These are phyloP conservation scores for Lateolabrax maculatus DNA, from an alignment of 2,797 vertebrate species.

Conservation along the genomic window DNA sequence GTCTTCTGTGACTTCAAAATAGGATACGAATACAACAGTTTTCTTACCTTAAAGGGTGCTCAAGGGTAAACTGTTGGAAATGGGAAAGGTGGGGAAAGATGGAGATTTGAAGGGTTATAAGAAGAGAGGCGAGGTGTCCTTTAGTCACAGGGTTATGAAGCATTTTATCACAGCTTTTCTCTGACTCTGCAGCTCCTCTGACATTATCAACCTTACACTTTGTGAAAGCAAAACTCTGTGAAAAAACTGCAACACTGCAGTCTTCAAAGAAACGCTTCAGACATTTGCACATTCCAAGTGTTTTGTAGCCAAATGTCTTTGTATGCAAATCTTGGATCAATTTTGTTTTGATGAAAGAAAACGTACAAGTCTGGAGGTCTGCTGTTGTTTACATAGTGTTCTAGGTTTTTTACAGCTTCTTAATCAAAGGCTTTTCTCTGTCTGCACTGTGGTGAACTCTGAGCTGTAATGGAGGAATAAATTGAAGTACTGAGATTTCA, in stretches of 20 bases:
- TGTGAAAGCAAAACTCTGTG: slow-evolving; percentile 59
- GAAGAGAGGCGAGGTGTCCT: slow-evolving; percentile 67
- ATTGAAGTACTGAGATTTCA: slow-evolving; percentile 70
- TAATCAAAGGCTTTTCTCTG: slow-evolving; percentile 76
- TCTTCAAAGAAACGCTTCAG: slow-evolving; percentile 68
- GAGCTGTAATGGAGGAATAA: slow-evolving; percentile 71
- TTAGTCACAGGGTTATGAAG: slow-evolving; percentile 74
- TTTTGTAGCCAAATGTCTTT: slow-evolving; percentile 68
- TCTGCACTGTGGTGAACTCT: slow-evolving; percentile 70
- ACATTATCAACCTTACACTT: slow-evolving; percentile 72
- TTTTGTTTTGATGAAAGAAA: slow-evolving; percentile 71
- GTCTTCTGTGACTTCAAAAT: slow-evolving; percentile 54
- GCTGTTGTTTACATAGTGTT: slow-evolving; percentile 78
- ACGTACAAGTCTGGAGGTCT: slow-evolving; percentile 56
- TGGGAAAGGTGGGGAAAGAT: slow-evolving; percentile 53
- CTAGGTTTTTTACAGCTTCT: slow-evolving; percentile 69
- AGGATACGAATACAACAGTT: slow-evolving; percentile 35
- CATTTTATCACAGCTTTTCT: slow-evolving; percentile 73
- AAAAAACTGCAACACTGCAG: slow-evolving; percentile 61
- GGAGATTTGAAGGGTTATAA: slow-evolving; percentile 62
- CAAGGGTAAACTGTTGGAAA: slow-evolving; percentile 68
- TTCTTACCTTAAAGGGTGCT: slow-evolving; percentile 51
- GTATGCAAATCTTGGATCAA: slow-evolving; percentile 73
- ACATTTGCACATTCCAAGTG: slow-evolving; percentile 67
- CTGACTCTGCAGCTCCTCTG: slow-evolving; percentile 66